These are phyloP conservation scores for Ectropis grisescens DNA, from an alignment of 1,140 invertebrate species.

Conservation along the genomic window DNA sequence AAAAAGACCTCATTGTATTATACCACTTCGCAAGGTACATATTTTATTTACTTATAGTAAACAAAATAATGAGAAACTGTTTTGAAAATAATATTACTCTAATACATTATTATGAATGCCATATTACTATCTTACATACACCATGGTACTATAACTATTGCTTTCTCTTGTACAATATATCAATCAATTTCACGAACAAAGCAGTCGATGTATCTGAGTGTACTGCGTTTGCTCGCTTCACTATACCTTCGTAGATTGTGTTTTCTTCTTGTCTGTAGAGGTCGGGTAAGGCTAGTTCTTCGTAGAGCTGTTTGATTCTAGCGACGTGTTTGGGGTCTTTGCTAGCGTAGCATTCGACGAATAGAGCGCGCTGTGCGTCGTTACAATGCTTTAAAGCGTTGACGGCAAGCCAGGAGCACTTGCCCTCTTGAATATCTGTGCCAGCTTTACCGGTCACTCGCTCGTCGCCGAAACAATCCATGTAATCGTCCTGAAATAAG, in stretches of 20 bases:
- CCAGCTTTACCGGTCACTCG: constrained; percentile 85
- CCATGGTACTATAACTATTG: too few species aligned
- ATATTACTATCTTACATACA: too few species aligned
- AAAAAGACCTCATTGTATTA: too few species aligned
- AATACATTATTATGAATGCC: neutral
- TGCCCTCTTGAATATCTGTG: constrained; percentile 91
- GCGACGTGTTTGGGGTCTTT: constrained; percentile 76
- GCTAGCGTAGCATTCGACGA: constrained; percentile 81
- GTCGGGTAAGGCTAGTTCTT: constrained; percentile 76
- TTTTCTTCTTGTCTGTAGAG: constrained; percentile 28
- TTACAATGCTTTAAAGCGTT: constrained; percentile 81
- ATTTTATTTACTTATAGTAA: too few species aligned
- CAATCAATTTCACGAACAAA: constrained; percentile 31
- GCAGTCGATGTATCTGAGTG: constrained; percentile 17
- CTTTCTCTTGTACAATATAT: constrained; percentile 31
- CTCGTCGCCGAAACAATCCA: constrained; percentile 88
- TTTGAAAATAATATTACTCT: neutral
- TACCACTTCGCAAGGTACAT: too few species aligned
- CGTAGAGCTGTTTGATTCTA: constrained; percentile 82
- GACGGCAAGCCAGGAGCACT: constrained; percentile 92
- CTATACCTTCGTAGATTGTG: constrained; percentile 23
- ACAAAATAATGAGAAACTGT: neutral
- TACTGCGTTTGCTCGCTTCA: constrained; percentile 15
- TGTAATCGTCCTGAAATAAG: constrained; percentile 80
- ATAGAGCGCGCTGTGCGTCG: constrained; percentile 74